phyloP scores from a whole-genome alignment of 2,113 vertebrate genomes.

The Macaca fascicularis region T2T-MFA8v1.1 NC_088388.1:41182001-41182500 shows the following conservation, averaged over 20 bases:
- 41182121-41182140: background rate
- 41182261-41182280: background rate
- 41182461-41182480: too few species aligned
- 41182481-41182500: too few species aligned
- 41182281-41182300: background rate
- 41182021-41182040: background rate
- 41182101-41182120: background rate
- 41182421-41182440: too few species aligned
- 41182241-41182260: too few species aligned
- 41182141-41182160: background rate
- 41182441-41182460: too few species aligned
- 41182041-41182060: background rate
- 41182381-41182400: too few species aligned
- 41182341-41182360: background rate
- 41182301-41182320: background rate
- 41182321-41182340: background rate
- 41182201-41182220: background rate
- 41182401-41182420: too few species aligned
- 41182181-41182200: background rate
- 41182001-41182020: conserved; percentile 17
- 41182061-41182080: background rate
- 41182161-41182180: background rate
- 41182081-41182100: background rate
- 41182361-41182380: background rate
- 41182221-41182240: too few species aligned